A percentile compares a stretch with the other conserved stretches of the same genome.
phyloP scores from a whole-genome alignment of 1,140 invertebrate species.

The Drosophila grimshawi region DNA sequence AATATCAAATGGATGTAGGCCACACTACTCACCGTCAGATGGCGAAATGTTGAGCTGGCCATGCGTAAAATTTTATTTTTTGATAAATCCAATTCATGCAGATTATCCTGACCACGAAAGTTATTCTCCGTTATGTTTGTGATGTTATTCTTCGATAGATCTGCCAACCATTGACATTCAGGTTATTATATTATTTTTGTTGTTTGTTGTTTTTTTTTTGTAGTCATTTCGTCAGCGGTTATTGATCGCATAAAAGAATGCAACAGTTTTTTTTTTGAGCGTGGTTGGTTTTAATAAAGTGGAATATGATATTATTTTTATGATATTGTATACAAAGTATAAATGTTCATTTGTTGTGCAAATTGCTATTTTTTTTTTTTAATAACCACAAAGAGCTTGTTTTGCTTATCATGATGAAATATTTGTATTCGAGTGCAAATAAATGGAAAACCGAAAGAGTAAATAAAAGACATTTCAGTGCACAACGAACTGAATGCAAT shows the following conservation, averaged over 20 bases:
- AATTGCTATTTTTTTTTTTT: slow-evolving; percentile 4
- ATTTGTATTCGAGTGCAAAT: slow-evolving; percentile 29
- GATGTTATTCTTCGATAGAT: slow-evolving; percentile 91
- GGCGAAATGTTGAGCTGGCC: slow-evolving; percentile 90
- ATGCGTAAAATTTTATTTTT: slow-evolving; percentile 91
- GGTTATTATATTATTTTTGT: slow-evolving; percentile 1
- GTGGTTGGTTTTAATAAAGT: slow-evolving; percentile 10
- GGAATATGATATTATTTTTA: slow-evolving; percentile 23
- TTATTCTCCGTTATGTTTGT: slow-evolving; percentile 91
- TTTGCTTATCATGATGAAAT: slow-evolving; percentile 30
- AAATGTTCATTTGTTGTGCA: slow-evolving; percentile 15
- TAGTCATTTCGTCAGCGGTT: slow-evolving; percentile 24
- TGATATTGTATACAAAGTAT: slow-evolving; percentile 6
- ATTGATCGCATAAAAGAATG: slow-evolving; percentile 24
- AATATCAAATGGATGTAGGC: neutral
- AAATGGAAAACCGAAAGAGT: slow-evolving; percentile 21
- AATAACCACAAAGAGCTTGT: slow-evolving; percentile 34
- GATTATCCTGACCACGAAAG: slow-evolving; percentile 90
- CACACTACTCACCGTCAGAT: slow-evolving; percentile 85
- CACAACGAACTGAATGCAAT: slow-evolving; percentile 10
- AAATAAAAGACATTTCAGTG: slow-evolving; percentile 22
- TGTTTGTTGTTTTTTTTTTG: slow-evolving; percentile 9
- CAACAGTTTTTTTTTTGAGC: slow-evolving; percentile 33
- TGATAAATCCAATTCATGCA: slow-evolving; percentile 93
- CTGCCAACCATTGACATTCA: slow-evolving; percentile 67